phyloP scores from a whole-genome alignment of 1,140 invertebrate genomes.

The Drosophila obscura region DNA sequence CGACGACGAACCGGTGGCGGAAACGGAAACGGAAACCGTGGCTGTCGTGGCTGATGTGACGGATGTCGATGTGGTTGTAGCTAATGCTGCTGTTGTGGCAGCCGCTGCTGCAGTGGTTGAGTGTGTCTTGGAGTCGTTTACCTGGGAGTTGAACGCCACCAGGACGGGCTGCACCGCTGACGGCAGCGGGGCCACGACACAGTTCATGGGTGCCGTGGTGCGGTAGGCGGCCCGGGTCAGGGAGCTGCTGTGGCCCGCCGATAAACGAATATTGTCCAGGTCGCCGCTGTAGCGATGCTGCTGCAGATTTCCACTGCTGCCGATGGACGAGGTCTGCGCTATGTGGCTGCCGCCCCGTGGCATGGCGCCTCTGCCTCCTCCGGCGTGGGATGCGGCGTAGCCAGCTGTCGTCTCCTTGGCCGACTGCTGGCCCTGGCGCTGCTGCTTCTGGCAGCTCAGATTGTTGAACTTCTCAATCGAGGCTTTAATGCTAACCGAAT shows the following conservation, averaged over 20 bases:
- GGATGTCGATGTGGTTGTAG: slow-evolving; percentile 2
- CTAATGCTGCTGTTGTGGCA: not conserved
- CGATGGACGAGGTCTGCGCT: slow-evolving; percentile 19
- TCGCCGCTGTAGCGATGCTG: slow-evolving; percentile 76
- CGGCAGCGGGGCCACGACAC: slow-evolving; percentile 1
- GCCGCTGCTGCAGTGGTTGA: slow-evolving; percentile 6
- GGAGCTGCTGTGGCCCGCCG: slow-evolving; percentile 70
- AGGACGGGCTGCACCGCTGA: slow-evolving; percentile 10
- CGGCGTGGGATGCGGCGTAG: slow-evolving; percentile 1
- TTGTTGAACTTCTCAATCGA: slow-evolving; percentile 83
- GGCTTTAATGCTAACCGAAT: slow-evolving; percentile 76
- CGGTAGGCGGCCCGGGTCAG: slow-evolving; percentile 70
- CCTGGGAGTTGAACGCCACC: slow-evolving; percentile 17
- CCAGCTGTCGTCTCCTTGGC: slow-evolving; percentile 19
- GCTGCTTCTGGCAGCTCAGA: slow-evolving; percentile 67
- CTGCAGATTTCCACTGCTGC: slow-evolving; percentile 72
- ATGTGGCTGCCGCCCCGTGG: slow-evolving; percentile 6
- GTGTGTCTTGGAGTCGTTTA: slow-evolving; percentile 2
- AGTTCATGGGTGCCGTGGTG: slow-evolving; percentile 32
- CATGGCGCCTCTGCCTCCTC: not conserved
- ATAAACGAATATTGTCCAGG: slow-evolving; percentile 56
- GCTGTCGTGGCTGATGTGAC: slow-evolving; percentile 14
- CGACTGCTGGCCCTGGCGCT: too few species aligned
- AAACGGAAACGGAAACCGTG: not conserved
- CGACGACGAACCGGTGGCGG: not conserved